Conservation (phyloP, 2,113 vertebrate species). For the Loxodonta africana region DNA sequence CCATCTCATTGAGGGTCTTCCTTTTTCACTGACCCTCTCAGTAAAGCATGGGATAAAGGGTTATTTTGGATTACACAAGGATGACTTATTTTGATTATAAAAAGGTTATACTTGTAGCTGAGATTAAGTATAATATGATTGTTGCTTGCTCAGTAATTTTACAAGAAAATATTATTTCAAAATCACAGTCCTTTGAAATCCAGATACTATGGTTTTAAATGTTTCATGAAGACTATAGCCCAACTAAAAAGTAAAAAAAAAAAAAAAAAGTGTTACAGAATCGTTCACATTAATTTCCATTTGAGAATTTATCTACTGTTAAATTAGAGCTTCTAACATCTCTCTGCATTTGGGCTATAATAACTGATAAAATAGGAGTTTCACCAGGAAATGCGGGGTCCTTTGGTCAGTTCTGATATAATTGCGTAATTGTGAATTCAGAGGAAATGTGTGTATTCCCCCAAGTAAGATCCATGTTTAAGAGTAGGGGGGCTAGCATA, state of each 20-base stretch:
- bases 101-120: background rate
- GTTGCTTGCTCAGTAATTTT: background rate
- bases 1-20: no score
- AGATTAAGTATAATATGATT: background rate
- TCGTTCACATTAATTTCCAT: background rate
- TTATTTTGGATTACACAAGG: background rate
- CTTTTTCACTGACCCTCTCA: no score
- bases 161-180: background rate
- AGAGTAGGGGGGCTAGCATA: background rate
- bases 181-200: background rate
- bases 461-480: background rate
- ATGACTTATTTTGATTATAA: slow-evolving; percentile 14
- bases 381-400: background rate
- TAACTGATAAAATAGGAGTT: background rate
- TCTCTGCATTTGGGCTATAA: background rate
- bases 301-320: background rate
- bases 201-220: background rate
- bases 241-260: background rate
- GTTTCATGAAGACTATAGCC: background rate
- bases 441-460: background rate
- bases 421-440: background rate
- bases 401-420: background rate
- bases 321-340: background rate
- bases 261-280: background rate
- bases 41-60: background rate